These are phyloP conservation scores for Galeruca laticollis DNA, from an alignment of 2,888 invertebrate species.

Conservation along the genomic window DNA sequence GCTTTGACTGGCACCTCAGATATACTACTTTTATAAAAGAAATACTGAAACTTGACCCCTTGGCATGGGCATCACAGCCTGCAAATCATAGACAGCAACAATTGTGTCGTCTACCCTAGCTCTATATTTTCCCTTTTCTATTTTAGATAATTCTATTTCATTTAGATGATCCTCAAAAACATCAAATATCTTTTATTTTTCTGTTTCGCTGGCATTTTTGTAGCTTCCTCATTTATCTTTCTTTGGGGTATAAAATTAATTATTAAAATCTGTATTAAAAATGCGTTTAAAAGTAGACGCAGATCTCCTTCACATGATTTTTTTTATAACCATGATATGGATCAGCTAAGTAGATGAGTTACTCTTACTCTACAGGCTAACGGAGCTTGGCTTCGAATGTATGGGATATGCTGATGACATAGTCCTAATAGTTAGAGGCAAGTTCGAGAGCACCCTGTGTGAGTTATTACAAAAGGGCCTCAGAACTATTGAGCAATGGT, in stretches of 20 bases:
- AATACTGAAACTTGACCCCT: slow-evolving; percentile 27
- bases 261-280: neutral
- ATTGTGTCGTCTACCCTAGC: neutral
- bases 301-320: no score
- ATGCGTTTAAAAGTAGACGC: neutral
- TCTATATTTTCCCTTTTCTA: neutral
- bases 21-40: slow-evolving; percentile 52
- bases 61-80: slow-evolving; percentile 16
- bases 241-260: neutral
- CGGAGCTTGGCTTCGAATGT: no score
- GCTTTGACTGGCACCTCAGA: no score
- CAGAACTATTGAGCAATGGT: no score
- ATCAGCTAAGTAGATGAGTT: no score
- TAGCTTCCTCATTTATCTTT: neutral
- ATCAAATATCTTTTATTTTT: neutral
- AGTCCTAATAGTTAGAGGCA: no score
- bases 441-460: no score
- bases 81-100: slow-evolving; percentile 13
- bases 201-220: neutral
- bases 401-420: no score
- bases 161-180: slow-evolving; percentile 9
- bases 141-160: slow-evolving; percentile 3
- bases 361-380: no score
- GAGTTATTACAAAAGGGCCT: no score
- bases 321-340: no score